phyloP scores from a whole-genome alignment of 2,888 invertebrate species.

The Xestia ashworthii region DNA sequence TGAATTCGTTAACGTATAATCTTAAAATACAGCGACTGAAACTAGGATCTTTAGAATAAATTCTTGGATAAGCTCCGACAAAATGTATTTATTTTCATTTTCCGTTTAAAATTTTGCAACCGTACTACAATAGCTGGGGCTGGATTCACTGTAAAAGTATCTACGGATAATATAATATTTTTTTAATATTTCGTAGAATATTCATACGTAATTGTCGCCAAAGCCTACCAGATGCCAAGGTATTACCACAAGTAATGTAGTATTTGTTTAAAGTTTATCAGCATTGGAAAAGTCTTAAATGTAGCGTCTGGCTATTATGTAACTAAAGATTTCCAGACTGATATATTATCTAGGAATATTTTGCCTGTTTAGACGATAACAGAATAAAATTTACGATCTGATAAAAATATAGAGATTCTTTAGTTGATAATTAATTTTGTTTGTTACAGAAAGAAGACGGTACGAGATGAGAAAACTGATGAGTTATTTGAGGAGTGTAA shows the following conservation, averaged over 20 bases:
- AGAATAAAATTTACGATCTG: conserved; percentile 49
- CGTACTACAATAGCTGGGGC: not conserved
- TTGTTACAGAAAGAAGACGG: conserved; percentile 50
- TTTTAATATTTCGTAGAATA: not conserved
- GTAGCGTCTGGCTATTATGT: conserved; percentile 50
- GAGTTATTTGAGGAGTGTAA: conserved; percentile 8
- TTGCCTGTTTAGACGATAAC: conserved; percentile 38
- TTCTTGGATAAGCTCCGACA: conserved; percentile 27
- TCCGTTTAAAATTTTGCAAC: conserved; percentile 23
- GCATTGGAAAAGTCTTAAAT: conserved; percentile 24
- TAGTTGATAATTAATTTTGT: conserved; percentile 25
- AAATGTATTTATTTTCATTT: conserved; percentile 14
- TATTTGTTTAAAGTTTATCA: conserved; percentile 46
- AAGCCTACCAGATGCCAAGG: conserved; percentile 13
- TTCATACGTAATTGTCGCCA: conserved; percentile 24
- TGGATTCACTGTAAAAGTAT: not conserved
- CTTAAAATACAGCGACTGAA: conserved; percentile 8
- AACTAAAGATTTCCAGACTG: conserved; percentile 20
- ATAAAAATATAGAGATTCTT: conserved; percentile 26
- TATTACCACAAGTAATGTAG: conserved; percentile 10
- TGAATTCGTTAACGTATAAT: conserved; percentile 29
- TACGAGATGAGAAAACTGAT: conserved; percentile 59
- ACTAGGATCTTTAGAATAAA: conserved; percentile 12
- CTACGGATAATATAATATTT: not conserved
- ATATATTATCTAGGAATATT: conserved; percentile 28